Evolutionary conservation across 2,888 invertebrate genomes (phyloP).

Genomic region (Plebejus argus): DNA sequence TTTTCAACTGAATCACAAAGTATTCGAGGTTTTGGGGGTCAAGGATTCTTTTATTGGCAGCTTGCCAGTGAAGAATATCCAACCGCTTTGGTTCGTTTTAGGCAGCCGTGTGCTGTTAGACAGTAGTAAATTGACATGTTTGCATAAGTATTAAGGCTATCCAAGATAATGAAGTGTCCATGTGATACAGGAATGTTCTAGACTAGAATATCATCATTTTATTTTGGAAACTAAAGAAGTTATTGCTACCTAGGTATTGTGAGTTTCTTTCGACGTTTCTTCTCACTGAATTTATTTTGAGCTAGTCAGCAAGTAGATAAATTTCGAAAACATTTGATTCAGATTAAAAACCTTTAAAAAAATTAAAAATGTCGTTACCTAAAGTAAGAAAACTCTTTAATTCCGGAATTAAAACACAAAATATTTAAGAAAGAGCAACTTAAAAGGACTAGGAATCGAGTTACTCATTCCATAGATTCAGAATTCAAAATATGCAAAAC

Average conservation of each 20-base stretch:
- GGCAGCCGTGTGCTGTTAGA: constrained; percentile 19
- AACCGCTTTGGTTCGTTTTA: constrained; percentile 21
- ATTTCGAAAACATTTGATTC: no score
- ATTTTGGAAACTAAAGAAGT: neutral
- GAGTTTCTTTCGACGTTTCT: neutral
- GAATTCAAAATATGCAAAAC: neutral
- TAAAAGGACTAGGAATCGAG: neutral
- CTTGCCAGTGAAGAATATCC: constrained; percentile 25
- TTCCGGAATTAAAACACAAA: no score
- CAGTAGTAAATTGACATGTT: constrained; percentile 29
- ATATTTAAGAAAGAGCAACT: no score
- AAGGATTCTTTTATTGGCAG: constrained; percentile 25
- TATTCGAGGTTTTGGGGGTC: constrained; percentile 24
- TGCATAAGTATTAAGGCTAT: constrained; percentile 26
- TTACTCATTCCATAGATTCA: neutral
- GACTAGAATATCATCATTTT: neutral
- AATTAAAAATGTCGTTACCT: no score
- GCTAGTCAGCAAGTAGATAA: no score
- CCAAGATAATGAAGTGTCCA: constrained; percentile 9
- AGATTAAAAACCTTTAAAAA: no score
- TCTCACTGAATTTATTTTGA: neutral
- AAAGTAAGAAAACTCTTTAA: no score
- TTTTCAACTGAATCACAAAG: constrained; percentile 12
- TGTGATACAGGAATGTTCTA: neutral
- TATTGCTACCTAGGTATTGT: neutral